phyloP scores from a whole-genome alignment of 1,140 invertebrate genomes.

The Drosophila tropicalis region DNA sequence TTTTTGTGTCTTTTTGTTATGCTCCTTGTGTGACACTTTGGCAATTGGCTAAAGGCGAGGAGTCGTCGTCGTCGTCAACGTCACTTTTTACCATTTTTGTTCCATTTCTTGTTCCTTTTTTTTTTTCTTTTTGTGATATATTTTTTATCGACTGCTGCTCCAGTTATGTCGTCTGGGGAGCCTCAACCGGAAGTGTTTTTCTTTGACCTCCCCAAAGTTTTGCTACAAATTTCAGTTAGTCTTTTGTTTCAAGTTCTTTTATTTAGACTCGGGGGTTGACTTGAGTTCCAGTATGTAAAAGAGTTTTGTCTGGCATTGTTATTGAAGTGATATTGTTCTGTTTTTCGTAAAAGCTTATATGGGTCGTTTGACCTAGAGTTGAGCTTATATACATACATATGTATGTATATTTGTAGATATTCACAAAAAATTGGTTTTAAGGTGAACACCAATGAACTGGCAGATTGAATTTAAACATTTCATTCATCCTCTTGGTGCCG shows the following conservation, averaged over 20 bases:
- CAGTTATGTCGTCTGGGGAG: slow-evolving; percentile 46
- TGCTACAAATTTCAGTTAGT: slow-evolving; percentile 52
- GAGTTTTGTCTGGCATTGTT: slow-evolving; percentile 46
- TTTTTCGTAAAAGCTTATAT: neutral
- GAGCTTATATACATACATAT: neutral
- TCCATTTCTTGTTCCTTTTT: slow-evolving; percentile 12
- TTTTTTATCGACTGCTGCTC: slow-evolving; percentile 46
- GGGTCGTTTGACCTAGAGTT: slow-evolving; percentile 35
- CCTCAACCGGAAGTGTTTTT: slow-evolving; percentile 69
- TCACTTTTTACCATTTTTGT: slow-evolving; percentile 15
- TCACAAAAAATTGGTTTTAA: neutral
- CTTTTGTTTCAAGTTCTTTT: slow-evolving; percentile 27
- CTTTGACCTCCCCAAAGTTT: slow-evolving; percentile 62
- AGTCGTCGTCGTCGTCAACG: no score
- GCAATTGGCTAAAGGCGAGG: slow-evolving; percentile 49
- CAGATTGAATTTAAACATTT: no score
- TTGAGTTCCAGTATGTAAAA: slow-evolving; percentile 21
- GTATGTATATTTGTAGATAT: no score
- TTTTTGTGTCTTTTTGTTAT: slow-evolving; percentile 49
- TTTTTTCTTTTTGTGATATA: slow-evolving; percentile 25
- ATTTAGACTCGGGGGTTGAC: neutral
- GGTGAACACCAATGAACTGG: neutral
- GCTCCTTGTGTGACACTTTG: slow-evolving; percentile 75
- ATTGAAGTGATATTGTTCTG: slow-evolving; percentile 15
- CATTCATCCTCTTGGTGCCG: neutral